Evolutionary conservation across 2,888 invertebrate genomes (phyloP), one percentile per base, ranked within the genome.

Genomic region (Labia minor): DNA sequence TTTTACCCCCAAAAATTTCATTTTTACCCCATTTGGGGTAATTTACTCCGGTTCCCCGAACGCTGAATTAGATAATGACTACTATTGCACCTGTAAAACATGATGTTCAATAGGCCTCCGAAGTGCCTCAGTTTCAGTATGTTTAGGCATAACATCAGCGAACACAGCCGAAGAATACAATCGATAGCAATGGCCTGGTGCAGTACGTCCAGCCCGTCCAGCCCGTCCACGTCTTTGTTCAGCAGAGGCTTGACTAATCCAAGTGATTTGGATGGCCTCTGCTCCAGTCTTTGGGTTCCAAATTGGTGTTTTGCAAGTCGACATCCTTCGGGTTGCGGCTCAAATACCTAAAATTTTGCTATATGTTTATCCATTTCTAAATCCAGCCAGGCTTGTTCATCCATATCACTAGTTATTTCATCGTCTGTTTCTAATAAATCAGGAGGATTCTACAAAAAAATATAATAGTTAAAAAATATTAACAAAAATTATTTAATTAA

Each of bases 271-370:
- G 80, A 95, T 97, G 10, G 90, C 89, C 61, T 92, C 93, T 0
- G 98, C 92, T 1, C 96, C 95, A 0, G 95, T 95, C 8, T 88
- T 80, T 78, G 91, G 92, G 77, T 97, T 96, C 77, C 94, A 97
- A 11, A 95, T 81, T 69, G 92, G 88, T 62, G 79, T 78, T 75
- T 87, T 90, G 37, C 88, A 88, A 98, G 79, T 10, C 99, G 81
- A 37, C 86, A 86, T 0, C 92, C 94, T 8, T 82, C 82, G 0
- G 96, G 95, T 0, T 91, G 85, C 0, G 85, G 76, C 64, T 83
- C 78, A 74, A 94, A 94, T 18, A 91, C 89, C 80, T 81, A 67
- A 1, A 66, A 67, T 71, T 83, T 62, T 1, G 21, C 62, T 21
- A 1, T 63, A n/a, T n/a, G n/a, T 49, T 37, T 37, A 65, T n/a